Base-by-base conservation (phyloP, 2,797 vertebrate genomes). In the Peromyscus attwateri region DNA sequence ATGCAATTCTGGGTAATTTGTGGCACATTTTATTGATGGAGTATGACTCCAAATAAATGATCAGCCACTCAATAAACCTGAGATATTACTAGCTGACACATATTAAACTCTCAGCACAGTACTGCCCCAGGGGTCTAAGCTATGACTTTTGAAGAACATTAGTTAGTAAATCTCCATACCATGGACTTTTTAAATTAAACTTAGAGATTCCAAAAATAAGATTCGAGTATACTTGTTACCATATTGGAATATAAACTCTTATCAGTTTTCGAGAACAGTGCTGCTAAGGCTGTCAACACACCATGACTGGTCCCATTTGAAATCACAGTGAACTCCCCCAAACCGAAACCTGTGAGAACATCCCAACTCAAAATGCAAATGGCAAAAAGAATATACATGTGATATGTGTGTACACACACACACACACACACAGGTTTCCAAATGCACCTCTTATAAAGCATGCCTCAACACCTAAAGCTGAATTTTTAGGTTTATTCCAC, bases 31-130 rank as follows among this genome's bases (percentile, higher is more conserved):
- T 57, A 68, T 19, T n/a, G 37, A 71, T 40, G 55, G 25, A 75
- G 52, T 40, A 29, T 70, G 82, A 93, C 73, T 92, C 7, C 49
- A 96, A 87, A 79, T 90, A 89, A 77, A 94, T 64, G 89, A 93
- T 4, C 9, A 87, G 46, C 31, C 14, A 3, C 27, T 37, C 62
- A 66, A 29, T 17, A 93, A 43, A 64, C 43, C 29, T 81, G 34
- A 96, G 55, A 25, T 80, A 49, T 55, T 92, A 37, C 57, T 64
- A 77, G 87, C 37, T 57, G 37, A 93, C 16, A 37, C 5, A 34
- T 17, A 43, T 29, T 34, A 89, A 88, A 19, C 43, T 17, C 17
- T 94, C 49, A 79, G 83, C 13, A 55, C 70, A 89, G 70, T 10
- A 60, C 43, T 34, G 4, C 85, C 23, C 40, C 80, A 27, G 3